Evolutionary conservation across 2,797 vertebrate species (phyloP).

Genomic region (Knipowitschia caucasica): DNA sequence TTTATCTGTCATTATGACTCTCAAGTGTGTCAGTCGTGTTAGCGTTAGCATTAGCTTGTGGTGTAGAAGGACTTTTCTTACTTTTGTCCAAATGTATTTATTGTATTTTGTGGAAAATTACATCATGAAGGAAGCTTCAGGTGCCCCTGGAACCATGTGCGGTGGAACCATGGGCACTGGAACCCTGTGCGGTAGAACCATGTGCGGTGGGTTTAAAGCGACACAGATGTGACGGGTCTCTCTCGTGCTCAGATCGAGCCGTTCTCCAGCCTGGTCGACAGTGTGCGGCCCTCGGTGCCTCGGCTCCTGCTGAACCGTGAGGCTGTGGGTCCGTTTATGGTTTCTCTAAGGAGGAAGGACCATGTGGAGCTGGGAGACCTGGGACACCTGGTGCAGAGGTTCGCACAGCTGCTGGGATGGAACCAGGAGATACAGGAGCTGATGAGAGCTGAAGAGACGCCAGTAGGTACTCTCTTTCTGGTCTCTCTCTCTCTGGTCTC

Average conservation of each 20-base stretch:
- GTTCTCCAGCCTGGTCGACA: slow-evolving; percentile 79
- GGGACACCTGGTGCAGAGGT: slow-evolving; percentile 60
- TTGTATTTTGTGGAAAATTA: too few species aligned
- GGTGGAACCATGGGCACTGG: too few species aligned
- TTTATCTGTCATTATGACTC: too few species aligned
- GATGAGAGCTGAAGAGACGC: slow-evolving; percentile 63
- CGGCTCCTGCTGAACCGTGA: slow-evolving; percentile 78
- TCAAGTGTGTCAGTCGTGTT: too few species aligned
- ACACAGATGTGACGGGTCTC: too few species aligned
- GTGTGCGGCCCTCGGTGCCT: slow-evolving; percentile 71
- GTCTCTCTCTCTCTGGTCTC: neutral
- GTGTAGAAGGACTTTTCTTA: too few species aligned
- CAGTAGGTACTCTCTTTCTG: slow-evolving; percentile 50
- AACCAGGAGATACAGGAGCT: slow-evolving; percentile 69
- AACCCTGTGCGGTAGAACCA: too few species aligned
- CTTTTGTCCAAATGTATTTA: too few species aligned
- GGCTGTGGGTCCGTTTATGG: slow-evolving; percentile 73
- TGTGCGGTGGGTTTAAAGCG: too few species aligned
- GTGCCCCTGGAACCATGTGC: too few species aligned
- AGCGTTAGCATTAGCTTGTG: too few species aligned
- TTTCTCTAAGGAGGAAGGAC: slow-evolving; percentile 67
- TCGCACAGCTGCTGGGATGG: slow-evolving; percentile 75
- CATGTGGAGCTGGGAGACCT: slow-evolving; percentile 76
- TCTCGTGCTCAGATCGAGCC: slow-evolving; percentile 85
- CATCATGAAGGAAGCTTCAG: too few species aligned